Conservation (phyloP, 2,113 vertebrate genomes). For the Chaetodon auriga region DNA sequence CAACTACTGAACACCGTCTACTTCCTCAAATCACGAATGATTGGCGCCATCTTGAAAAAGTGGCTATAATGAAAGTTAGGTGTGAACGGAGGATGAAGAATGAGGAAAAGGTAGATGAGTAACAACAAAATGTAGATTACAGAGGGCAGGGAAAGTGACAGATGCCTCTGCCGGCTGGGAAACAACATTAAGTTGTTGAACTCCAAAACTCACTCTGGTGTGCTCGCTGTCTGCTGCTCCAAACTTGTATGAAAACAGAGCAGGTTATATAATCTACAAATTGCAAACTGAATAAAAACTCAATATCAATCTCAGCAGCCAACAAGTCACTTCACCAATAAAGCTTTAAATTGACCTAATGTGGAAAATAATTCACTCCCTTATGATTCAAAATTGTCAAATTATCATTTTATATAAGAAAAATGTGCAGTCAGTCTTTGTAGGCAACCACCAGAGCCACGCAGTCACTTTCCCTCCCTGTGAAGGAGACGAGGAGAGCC, state of each 20-base stretch:
- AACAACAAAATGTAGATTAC: background rate
- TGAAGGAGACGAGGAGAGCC: background rate
- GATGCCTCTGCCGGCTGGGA: conserved; percentile 14
- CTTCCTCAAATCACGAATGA: background rate
- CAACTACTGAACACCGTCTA: background rate
- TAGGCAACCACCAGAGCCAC: background rate
- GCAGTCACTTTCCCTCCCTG: conserved; percentile 27
- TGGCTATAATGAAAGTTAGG: background rate
- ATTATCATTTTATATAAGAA: conserved; percentile 8
- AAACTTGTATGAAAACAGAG: background rate
- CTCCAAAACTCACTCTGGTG: too few species aligned
- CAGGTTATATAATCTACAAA: background rate
- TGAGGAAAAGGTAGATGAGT: background rate
- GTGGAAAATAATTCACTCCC: conserved; percentile 13
- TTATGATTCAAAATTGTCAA: background rate
- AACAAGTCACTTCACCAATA: background rate
- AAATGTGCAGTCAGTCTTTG: background rate
- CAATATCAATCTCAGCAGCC: background rate
- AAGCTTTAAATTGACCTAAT: background rate
- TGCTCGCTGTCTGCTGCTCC: too few species aligned
- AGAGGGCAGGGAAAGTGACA: conserved; percentile 43
- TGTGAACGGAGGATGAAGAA: background rate
- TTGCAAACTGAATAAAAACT: background rate
- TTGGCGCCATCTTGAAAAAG: background rate
- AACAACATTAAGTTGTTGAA: background rate